These are phyloP conservation scores for Arctia plantaginis DNA, from an alignment of 2,888 invertebrate genomes.

Conservation along the genomic window DNA sequence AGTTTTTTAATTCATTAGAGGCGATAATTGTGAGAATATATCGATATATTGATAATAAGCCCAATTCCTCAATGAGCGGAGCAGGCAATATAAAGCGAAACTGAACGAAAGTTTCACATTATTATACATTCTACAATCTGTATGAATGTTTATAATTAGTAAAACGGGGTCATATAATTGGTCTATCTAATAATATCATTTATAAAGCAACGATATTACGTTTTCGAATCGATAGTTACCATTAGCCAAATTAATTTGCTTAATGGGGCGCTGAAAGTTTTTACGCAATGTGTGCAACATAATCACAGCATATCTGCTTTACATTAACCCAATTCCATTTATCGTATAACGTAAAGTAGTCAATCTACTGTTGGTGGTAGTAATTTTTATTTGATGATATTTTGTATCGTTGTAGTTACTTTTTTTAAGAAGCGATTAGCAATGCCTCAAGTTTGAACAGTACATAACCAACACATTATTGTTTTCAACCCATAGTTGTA, in stretches of 20 bases:
- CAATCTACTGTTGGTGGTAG: neutral
- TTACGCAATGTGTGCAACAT: conserved; percentile 20
- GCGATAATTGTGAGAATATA: neutral
- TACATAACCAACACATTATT: too few relatives aligned
- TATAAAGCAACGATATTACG: conserved; percentile 2
- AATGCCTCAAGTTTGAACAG: neutral
- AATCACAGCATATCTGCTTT: conserved; percentile 29
- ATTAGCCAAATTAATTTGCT: conserved; percentile 32
- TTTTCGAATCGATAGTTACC: neutral
- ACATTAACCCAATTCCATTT: conserved; percentile 38
- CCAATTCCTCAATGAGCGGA: neutral
- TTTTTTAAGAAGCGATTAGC: neutral
- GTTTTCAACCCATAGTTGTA: too few relatives aligned
- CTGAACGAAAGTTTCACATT: neutral
- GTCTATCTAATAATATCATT: neutral
- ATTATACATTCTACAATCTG: neutral
- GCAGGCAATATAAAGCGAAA: neutral
- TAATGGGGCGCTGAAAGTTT: conserved; percentile 31
- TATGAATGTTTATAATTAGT: neutral
- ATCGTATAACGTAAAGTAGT: conserved; percentile 9
- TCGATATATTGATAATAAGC: neutral
- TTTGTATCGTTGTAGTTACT: neutral
- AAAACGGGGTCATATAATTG: neutral
- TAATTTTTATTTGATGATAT: neutral
- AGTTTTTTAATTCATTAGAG: neutral